Evolutionary conservation across 2,797 vertebrate genomes (phyloP).

Genomic region (Enteromius fasciolatus): DNA sequence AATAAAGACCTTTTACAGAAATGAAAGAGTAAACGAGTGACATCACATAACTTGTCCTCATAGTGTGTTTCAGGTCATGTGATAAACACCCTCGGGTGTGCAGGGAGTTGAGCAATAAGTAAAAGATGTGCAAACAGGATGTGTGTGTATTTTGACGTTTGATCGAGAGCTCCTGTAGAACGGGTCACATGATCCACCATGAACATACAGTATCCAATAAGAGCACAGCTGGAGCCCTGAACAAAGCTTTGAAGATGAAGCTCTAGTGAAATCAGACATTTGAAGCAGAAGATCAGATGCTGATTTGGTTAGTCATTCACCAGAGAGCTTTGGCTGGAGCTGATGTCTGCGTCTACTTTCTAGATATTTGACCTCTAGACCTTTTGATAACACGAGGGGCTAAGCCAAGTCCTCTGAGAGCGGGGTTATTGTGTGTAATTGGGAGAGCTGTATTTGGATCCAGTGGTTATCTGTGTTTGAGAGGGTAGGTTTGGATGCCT

Average conservation of each 20-base stretch:
- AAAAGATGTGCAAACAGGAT: conserved; percentile 41
- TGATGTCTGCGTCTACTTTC: background rate
- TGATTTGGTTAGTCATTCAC: background rate
- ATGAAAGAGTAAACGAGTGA: background rate
- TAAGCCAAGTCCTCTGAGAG: background rate
- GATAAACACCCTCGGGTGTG: background rate
- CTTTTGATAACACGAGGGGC: background rate
- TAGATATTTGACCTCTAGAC: background rate
- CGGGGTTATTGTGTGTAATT: conserved; percentile 7
- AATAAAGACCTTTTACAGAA: background rate
- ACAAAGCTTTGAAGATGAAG: conserved; percentile 1
- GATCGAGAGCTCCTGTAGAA: conserved; percentile 3
- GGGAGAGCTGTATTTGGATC: conserved; percentile 23
- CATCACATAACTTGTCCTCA: background rate
- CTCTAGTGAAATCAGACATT: background rate
- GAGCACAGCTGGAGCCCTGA: background rate
- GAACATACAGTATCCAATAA: background rate
- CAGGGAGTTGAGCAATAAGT: background rate
- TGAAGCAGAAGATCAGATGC: background rate
- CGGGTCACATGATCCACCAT: background rate
- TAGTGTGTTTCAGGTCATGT: background rate
- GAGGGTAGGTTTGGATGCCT: conserved; percentile 21
- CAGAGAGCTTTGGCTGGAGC: background rate
- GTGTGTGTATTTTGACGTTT: conserved; percentile 17
- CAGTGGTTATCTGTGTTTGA: conserved; percentile 17